Base-by-base conservation (phyloP, 2,797 vertebrate genomes). In the Gambelia wislizenii region DNA sequence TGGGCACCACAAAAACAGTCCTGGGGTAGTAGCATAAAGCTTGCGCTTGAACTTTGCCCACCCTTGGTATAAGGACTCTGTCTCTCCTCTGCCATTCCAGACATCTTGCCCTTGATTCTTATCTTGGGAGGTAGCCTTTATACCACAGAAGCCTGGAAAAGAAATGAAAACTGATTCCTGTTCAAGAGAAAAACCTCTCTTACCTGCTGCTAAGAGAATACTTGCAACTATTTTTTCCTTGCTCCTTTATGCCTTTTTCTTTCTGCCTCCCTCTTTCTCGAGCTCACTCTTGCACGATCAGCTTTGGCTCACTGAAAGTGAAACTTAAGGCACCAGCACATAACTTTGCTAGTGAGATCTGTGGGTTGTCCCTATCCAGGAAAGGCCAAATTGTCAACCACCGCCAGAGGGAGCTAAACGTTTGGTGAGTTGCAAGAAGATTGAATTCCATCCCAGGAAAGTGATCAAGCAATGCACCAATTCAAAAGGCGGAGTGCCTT, bases 231-330 rank as follows among this genome's bases (percentile, higher is more conserved):
- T 18, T 25, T 3, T 22, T n/a, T 10, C 10, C 2, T 18, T 20
- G 4, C 1, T 8, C 14, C 8, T 16, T 7, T 13, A 1, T n/a
- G 12, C n/a, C 3, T 14, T n/a, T 33, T 33, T 16, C 76, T 9
- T 16, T 6, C 1, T 18, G 1, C 2, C 1, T 16, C 20, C 14
- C 14, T 3, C 14, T 75, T 33, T 9, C 36, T 36, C 3, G 5
- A 36, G 4, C 4, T 36, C 33, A 6, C 14, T 36, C 13, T 36
- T 70, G 1, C 36, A 70, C 4, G 4, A 70, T n/a, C 69, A 70
- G 64, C 27, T 67, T 67, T 2, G 64, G 12, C 36, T 39, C 16
- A 22, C 18, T 74, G 36, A 22, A 74, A 42, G 36, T 22, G 36
- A 74, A 74, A 74, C 6, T 39, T 42, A 74, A 36, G 42, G 64